Evolutionary conservation across 2,113 vertebrate species (phyloP).

Genomic region (Corapipo altera): DNA sequence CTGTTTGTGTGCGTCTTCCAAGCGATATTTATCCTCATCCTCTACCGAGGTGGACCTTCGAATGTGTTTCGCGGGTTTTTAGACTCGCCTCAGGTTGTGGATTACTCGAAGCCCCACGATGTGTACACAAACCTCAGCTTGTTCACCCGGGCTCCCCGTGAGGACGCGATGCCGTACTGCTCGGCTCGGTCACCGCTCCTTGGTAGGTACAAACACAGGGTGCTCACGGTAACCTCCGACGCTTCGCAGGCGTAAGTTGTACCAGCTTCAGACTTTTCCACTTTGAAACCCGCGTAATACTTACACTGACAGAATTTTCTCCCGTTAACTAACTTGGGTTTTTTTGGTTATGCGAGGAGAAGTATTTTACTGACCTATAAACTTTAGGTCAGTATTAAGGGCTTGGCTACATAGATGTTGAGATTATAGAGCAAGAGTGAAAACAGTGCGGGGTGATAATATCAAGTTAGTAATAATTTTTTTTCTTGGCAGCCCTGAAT

Average conservation of each 20-base stretch:
- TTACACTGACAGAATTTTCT: background rate
- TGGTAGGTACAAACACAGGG: conserved; percentile 1
- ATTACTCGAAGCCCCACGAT: conserved; percentile 65
- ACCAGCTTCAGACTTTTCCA: fast-evolving
- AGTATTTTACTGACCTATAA: background rate
- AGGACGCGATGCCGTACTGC: conserved; percentile 27
- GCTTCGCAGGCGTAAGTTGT: fast-evolving
- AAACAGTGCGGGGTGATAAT: background rate
- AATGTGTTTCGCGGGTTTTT: background rate
- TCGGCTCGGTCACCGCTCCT: conserved; percentile 34
- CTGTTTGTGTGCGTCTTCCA: conserved; percentile 60
- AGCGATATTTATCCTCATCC: conserved; percentile 62
- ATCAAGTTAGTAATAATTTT: background rate
- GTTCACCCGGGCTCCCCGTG: background rate
- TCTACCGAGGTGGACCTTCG: conserved; percentile 60
- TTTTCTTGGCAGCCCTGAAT: background rate
- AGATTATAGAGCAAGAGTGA: background rate
- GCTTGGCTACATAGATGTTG: background rate
- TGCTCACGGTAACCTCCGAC: fast-evolving
- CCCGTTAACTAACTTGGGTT: background rate
- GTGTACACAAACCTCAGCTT: conserved; percentile 74
- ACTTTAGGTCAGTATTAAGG: fast-evolving
- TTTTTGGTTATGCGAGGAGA: background rate
- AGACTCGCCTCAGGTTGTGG: background rate
- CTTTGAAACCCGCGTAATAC: background rate